Percentiles rank a stretch among this genome's conserved stretches.
Evolutionary conservation across 2,113 vertebrate genomes (phyloP).

Genomic region (Pungitius pungitius): DNA sequence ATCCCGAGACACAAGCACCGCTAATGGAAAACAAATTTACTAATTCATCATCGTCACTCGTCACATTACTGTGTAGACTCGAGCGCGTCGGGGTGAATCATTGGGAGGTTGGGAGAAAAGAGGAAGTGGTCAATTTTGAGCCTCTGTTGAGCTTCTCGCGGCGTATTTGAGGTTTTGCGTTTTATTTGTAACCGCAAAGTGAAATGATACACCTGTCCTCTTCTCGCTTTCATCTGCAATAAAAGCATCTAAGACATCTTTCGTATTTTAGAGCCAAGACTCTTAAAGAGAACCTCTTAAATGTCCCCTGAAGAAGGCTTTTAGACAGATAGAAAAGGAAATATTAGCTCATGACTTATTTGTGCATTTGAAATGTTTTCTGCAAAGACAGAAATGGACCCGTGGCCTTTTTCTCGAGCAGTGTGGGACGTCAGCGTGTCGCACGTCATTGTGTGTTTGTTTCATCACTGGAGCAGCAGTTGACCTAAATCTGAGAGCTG

Average conservation of each 20-base stretch:
- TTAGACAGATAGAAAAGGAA: conserved; percentile 1
- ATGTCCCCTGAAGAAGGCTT: conserved; percentile 28
- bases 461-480: conserved; percentile 34
- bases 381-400: conserved; percentile 36
- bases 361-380: conserved; percentile 31
- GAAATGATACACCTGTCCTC: not conserved
- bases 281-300: not conserved
- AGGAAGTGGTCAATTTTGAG: not conserved
- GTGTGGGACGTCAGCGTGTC: conserved; percentile 18
- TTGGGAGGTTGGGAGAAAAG: not conserved
- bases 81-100: too few species aligned
- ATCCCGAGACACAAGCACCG: not conserved
- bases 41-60: conserved; percentile 34
- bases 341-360: conserved; percentile 51
- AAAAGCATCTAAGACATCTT: not conserved
- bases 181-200: not conserved
- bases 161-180: not conserved
- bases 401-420: conserved; percentile 21
- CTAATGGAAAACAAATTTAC: conserved; percentile 45
- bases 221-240: not conserved
- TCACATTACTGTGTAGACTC: not conserved
- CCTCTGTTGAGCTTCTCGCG: not conserved
- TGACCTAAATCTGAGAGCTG: not conserved
- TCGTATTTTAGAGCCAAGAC: not conserved
- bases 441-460: too few species aligned